These are phyloP conservation scores for Byasa hedistus DNA, from an alignment of 2,888 invertebrate species.

Conservation along the genomic window DNA sequence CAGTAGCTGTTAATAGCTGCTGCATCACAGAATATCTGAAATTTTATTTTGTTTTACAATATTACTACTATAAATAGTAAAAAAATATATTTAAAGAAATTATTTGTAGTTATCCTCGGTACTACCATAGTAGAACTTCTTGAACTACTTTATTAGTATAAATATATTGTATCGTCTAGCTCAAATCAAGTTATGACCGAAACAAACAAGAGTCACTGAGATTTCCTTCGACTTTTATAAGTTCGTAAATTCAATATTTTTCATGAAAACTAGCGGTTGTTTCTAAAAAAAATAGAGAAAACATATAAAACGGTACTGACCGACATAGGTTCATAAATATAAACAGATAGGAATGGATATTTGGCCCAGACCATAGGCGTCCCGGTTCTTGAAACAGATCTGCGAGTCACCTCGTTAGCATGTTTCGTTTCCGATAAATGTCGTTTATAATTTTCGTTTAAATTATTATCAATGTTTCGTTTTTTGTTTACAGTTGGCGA, in stretches of 20 bases:
- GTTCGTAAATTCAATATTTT: background rate
- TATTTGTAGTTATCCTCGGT: background rate
- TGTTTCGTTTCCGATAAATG: constrained; percentile 7
- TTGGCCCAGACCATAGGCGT: constrained; percentile 48
- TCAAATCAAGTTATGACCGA: too few species aligned
- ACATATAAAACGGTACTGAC: constrained; percentile 42
- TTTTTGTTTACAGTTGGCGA: constrained; percentile 32
- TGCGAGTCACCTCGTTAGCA: background rate
- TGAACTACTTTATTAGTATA: too few species aligned
- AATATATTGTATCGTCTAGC: too few species aligned
- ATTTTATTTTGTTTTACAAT: constrained; percentile 12
- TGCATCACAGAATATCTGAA: constrained; percentile 65
- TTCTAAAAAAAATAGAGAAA: background rate
- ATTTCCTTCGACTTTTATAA: background rate
- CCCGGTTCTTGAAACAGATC: constrained; percentile 1
- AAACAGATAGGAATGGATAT: constrained; percentile 62
- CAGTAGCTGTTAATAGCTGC: constrained; percentile 65
- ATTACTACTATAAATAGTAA: background rate
- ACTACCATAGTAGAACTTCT: too few species aligned
- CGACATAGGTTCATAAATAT: constrained; percentile 63
- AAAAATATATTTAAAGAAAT: background rate
- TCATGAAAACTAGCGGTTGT: too few species aligned
- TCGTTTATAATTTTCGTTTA: constrained; percentile 13
- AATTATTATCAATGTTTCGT: constrained; percentile 32
- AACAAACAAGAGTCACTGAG: too few species aligned